Percentiles rank a stretch among this genome's conserved stretches.
These are phyloP conservation scores for Ophion slaviceki DNA, from an alignment of 2,888 invertebrate species.

Conservation along the genomic window DNA sequence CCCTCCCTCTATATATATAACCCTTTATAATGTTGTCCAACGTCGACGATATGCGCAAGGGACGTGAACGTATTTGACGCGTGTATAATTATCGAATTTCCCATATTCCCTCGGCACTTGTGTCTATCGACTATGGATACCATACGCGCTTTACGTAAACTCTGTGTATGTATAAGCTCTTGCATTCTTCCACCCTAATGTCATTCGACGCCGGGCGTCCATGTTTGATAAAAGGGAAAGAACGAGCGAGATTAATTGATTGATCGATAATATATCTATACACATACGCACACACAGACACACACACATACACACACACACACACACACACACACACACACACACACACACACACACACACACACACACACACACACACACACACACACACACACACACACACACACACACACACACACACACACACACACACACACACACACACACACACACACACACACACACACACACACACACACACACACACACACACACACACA, in stretches of 20 bases:
- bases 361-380: too few relatives aligned
- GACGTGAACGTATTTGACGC: constrained; percentile 29
- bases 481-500: too few relatives aligned
- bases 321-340: too few relatives aligned
- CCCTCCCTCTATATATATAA: neutral
- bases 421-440: too few relatives aligned
- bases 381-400: too few relatives aligned
- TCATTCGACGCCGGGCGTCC: neutral
- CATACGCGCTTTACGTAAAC: neutral
- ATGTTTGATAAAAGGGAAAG: constrained; percentile 6
- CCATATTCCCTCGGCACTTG: constrained; percentile 22
- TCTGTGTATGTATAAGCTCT: neutral
- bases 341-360: too few relatives aligned
- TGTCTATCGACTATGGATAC: constrained; percentile 11
- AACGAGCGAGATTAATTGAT: neutral
- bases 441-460: too few relatives aligned
- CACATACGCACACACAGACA: too few relatives aligned
- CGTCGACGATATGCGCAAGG: constrained; percentile 4
- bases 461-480: too few relatives aligned
- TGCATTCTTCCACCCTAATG: neutral
- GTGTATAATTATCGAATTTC: constrained; percentile 43
- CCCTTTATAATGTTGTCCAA: constrained; percentile 10
- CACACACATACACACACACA: too few relatives aligned
- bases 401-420: too few relatives aligned
- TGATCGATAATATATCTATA: neutral